A percentile compares a stretch with the other conserved stretches of the same genome.
These are phyloP conservation scores for Euschistus heros DNA, from an alignment of 1,140 invertebrate species.

Conservation along the genomic window DNA sequence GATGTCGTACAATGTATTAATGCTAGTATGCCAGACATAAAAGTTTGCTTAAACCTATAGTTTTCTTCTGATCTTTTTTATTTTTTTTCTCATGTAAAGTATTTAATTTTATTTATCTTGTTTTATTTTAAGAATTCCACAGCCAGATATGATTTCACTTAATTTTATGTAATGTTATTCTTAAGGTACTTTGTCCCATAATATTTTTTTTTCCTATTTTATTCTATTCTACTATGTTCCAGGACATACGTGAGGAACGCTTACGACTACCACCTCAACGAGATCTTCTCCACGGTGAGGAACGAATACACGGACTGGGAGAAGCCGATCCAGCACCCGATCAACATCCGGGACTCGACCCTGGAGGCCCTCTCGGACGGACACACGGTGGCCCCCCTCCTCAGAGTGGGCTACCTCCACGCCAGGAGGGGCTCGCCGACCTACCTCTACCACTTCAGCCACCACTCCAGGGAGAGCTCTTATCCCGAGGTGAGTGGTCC, in stretches of 20 bases:
- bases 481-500: conserved; percentile 50
- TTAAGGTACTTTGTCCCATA: no score
- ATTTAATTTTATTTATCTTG: no score
- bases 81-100: no score
- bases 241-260: conserved; percentile 79
- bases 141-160: no score
- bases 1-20: no score
- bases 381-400: conserved; percentile 58
- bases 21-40: no score
- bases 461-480: conserved; percentile 62
- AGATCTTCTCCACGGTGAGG: conserved; percentile 79
- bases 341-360: conserved; percentile 72
- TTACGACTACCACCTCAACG: conserved; percentile 77
- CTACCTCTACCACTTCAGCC: conserved; percentile 70
- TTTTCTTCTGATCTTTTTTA: no score
- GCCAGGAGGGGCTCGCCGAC: conserved; percentile 54
- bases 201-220: no score
- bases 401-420: conserved; percentile 58
- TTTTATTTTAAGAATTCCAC: no score
- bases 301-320: conserved; percentile 93
- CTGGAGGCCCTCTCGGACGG: conserved; percentile 81
- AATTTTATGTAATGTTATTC: no score
- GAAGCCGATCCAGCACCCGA: conserved; percentile 70
- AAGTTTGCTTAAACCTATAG: no score
- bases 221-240: conserved; percentile 31